Conservation (phyloP, 1,140 invertebrate genomes). For the Drosophila nebulosa region DNA sequence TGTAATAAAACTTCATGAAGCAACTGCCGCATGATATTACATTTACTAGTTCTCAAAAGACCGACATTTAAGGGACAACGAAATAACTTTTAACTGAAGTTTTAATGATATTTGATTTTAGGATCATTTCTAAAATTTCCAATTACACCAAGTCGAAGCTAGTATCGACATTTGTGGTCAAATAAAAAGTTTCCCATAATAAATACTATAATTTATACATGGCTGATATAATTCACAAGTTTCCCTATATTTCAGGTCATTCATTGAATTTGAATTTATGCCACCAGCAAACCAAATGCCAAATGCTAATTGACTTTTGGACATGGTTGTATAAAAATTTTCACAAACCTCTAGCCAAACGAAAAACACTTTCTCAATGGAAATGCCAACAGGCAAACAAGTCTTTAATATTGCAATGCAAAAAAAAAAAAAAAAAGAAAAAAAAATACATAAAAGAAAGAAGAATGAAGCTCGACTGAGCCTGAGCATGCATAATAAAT, state of each 20-base stretch:
- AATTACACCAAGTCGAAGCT: no score
- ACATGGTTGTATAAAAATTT: slow-evolving; percentile 29
- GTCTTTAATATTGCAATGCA: slow-evolving; percentile 13
- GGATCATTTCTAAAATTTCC: no score
- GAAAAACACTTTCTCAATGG: slow-evolving; percentile 52
- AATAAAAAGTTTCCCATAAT: not conserved
- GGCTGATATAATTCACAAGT: not conserved
- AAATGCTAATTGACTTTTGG: slow-evolving; percentile 68
- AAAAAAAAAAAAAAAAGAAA: slow-evolving; percentile 7
- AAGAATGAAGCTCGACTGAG: slow-evolving; percentile 8
- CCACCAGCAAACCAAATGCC: slow-evolving; percentile 42
- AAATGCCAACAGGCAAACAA: slow-evolving; percentile 12
- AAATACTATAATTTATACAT: not conserved
- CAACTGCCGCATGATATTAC: not conserved
- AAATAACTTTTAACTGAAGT: no score
- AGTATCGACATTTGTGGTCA: no score
- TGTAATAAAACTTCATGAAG: not conserved
- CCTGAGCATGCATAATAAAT: slow-evolving; percentile 60
- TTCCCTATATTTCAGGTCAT: slow-evolving; percentile 32
- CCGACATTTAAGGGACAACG: no score
- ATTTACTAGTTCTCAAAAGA: no score
- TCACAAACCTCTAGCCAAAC: slow-evolving; percentile 6
- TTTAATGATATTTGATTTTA: not conserved
- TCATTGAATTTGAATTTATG: slow-evolving; percentile 54
- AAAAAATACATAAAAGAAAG: slow-evolving; percentile 14